Evolutionary conservation across 2,113 vertebrate species (phyloP).

Genomic region (Hyperoodon ampullatus): DNA sequence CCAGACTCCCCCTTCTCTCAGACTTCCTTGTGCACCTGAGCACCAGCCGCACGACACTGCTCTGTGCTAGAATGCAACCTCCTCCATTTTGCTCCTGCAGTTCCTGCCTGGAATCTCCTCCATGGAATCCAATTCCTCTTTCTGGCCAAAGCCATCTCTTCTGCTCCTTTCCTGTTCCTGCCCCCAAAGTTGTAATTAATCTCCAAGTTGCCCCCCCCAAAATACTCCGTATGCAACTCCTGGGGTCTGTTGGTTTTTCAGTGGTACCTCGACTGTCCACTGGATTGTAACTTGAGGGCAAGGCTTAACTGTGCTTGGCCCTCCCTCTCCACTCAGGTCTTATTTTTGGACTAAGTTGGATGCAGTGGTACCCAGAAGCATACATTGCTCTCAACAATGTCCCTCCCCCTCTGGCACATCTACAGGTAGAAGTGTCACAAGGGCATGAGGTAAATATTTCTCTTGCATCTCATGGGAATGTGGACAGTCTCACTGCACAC

Average conservation of each 20-base stretch:
- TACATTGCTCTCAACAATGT: background rate
- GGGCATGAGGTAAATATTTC: background rate
- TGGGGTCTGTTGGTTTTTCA: background rate
- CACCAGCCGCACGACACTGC: background rate
- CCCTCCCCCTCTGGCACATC: background rate
- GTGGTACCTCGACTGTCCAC: background rate
- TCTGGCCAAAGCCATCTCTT: background rate
- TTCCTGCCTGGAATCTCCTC: background rate
- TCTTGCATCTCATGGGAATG: background rate
- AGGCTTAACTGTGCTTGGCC: background rate
- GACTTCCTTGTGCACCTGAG: background rate
- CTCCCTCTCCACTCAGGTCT: background rate
- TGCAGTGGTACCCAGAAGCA: background rate
- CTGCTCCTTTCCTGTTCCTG: background rate
- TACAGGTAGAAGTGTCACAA: background rate
- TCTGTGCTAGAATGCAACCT: fast-evolving
- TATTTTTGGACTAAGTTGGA: background rate
- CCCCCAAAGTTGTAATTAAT: background rate
- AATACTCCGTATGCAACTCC: background rate
- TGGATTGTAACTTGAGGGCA: background rate
- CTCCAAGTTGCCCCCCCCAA: background rate
- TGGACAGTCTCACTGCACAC: background rate
- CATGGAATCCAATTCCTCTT: background rate
- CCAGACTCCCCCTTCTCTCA: background rate
- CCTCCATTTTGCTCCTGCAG: background rate